Base-by-base conservation (phyloP, 2,888 invertebrate species). In the Pyrrhosoma nymphula region DNA sequence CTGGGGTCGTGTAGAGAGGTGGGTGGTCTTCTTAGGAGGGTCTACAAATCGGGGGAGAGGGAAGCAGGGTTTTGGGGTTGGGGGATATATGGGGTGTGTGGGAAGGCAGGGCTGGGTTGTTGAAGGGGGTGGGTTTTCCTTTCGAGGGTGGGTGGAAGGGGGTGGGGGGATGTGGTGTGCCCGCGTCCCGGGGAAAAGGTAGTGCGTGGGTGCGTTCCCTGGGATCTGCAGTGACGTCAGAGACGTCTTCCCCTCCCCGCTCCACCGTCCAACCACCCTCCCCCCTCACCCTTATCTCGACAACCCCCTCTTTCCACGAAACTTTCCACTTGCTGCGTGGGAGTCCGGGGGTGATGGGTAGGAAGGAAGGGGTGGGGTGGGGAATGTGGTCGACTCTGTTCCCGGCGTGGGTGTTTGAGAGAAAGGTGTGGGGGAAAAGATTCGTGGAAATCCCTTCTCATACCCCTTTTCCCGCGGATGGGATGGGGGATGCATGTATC, bases 181-280 rank as follows among this genome's bases (percentile, higher is more conserved):
- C 14, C 82, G 14, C 30, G 82, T 30, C 55, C 89, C 89, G 26
- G 89, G 89, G 55, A 89, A 89, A 89, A 14, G 89, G 88, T 88
- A 18, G 89, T 55, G 89, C 89, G 89, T 89, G 89, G 89, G 89
- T 56, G 89, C 55, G 47, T 56, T 47, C 89, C 47, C 56, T 56
- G 55, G 47, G 89, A 56, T 47, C 89, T 89, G 89, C 89, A 89
- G 89, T 89, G 89, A 89, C 89, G 89, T 89, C 89, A 89, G 47
- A 47, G 89, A 26, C 8, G 55, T 89, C 56, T 30, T 89, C 89
- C n/a, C 82, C 10, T 10, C 75, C 75, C n/a, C n/a, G 26, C 26
- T 6, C 30, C 35, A 14, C 18, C 35, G 82, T 14, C 16, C 82
- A 1, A 23, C 12, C 82, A 30, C 82, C 82, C 82, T 26, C 35